Evolutionary conservation across 2,797 vertebrate genomes (phyloP).

Genomic region (Amniataba percoides): DNA sequence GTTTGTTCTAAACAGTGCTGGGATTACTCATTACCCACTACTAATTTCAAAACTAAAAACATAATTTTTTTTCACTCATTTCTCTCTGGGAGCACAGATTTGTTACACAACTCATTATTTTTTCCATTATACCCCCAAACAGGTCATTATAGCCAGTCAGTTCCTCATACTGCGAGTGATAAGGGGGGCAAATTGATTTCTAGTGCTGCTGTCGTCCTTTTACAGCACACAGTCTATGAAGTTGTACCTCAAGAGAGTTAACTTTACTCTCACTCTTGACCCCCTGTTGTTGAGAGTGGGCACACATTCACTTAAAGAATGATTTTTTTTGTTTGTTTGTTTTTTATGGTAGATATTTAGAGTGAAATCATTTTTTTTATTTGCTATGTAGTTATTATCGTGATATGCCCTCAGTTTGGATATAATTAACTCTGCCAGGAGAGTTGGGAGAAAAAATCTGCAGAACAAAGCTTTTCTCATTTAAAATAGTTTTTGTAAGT

Average conservation of each 20-base stretch:
- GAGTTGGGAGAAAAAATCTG: too few species aligned
- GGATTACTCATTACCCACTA: conserved; percentile 23
- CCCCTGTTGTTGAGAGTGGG: background rate
- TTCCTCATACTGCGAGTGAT: conserved; percentile 2
- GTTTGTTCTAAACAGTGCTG: conserved; percentile 4
- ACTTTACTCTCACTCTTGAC: conserved; percentile 6
- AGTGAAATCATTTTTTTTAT: background rate
- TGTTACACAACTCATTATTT: conserved; percentile 40
- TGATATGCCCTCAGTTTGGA: too few species aligned
- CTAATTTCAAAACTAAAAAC: conserved; percentile 32
- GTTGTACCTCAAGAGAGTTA: background rate
- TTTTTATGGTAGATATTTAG: background rate
- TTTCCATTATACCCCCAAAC: conserved; percentile 29
- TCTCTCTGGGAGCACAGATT: conserved; percentile 8
- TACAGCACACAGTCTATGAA: background rate
- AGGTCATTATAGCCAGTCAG: conserved; percentile 17
- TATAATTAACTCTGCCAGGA: too few species aligned
- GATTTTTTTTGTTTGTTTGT: rapidly evolving
- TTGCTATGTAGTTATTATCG: background rate
- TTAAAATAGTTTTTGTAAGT: background rate
- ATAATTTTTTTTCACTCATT: background rate
- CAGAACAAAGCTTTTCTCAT: too few species aligned
- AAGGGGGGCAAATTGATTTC: conserved; percentile 32
- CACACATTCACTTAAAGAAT: background rate
- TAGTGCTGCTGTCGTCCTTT: conserved; percentile 3